These are phyloP conservation scores for Erynnis tages DNA, from an alignment of 2,888 invertebrate species.

Conservation along the genomic window DNA sequence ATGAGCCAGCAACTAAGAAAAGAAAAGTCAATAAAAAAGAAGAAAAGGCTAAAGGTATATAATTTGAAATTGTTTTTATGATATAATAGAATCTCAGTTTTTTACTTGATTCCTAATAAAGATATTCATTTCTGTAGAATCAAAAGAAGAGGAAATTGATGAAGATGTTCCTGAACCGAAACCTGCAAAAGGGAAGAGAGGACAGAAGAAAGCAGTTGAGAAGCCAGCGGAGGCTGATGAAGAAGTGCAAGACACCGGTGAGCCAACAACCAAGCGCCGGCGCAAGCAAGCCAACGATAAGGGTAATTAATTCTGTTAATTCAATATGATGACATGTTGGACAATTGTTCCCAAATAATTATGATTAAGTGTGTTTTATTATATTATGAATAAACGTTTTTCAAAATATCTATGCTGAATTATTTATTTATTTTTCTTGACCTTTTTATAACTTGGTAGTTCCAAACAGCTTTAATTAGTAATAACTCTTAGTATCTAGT, in stretches of 20 bases:
- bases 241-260: conserved; percentile 53
- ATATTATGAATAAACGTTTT: conserved; percentile 66
- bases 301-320: conserved; percentile 70
- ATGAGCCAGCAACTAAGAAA: conserved; percentile 51
- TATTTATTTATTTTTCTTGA: conserved; percentile 56
- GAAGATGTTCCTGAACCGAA: conserved; percentile 52
- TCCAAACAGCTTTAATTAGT: neutral
- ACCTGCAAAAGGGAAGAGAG: conserved; percentile 60
- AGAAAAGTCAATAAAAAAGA: conserved; percentile 57
- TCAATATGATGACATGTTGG: conserved; percentile 45
- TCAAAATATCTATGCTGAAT: conserved; percentile 59
- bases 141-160: conserved; percentile 52
- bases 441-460: conserved; percentile 18
- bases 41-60: conserved; percentile 55
- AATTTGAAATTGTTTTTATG: neutral
- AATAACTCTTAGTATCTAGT: neutral
- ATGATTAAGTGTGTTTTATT: conserved; percentile 64
- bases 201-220: conserved; percentile 56
- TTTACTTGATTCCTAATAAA: neutral
- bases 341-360: conserved; percentile 57
- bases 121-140: conserved; percentile 46
- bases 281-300: conserved; percentile 67
- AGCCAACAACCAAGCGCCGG: conserved; percentile 59
- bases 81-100: too few species aligned
- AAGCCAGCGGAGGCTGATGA: conserved; percentile 46